These are phyloP conservation scores for Falcunculus frontatus DNA, from an alignment of 2,113 vertebrate species.

Conservation along the genomic window DNA sequence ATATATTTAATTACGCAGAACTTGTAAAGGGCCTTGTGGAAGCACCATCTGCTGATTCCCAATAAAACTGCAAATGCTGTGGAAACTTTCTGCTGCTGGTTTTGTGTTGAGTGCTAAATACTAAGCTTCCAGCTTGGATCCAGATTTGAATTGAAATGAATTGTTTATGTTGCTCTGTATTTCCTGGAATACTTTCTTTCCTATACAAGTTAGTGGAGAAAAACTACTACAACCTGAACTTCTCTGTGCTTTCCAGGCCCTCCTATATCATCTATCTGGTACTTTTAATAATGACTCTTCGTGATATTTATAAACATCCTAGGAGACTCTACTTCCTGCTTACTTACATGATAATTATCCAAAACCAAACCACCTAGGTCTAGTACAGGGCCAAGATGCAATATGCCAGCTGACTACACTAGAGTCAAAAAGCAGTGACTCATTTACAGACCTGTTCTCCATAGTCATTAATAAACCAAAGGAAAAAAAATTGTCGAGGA, in stretches of 20 bases:
- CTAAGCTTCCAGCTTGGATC: neutral
- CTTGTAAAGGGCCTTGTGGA: neutral
- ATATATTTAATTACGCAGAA: neutral
- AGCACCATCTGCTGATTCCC: slow-evolving; percentile 17
- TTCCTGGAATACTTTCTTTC: neutral
- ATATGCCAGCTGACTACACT: neutral
- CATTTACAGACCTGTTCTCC: neutral
- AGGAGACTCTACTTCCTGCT: slow-evolving; percentile 7
- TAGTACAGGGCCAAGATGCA: neutral
- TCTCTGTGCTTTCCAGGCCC: neutral
- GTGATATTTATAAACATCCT: neutral
- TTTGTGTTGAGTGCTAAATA: neutral
- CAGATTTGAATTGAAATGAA: neutral
- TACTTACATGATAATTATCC: neutral
- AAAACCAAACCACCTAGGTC: neutral
- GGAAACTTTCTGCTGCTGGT: neutral
- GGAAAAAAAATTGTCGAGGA: slow-evolving; percentile 21
- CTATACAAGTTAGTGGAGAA: neutral
- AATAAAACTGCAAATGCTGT: neutral
- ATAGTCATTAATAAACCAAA: slow-evolving; percentile 26
- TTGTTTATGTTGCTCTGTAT: neutral
- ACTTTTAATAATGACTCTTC: neutral
- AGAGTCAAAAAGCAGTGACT: slow-evolving; percentile 26
- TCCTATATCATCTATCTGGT: neutral
- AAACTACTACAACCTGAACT: neutral